Evolutionary conservation across 2,888 invertebrate species (phyloP), one percentile per base, ranked within the genome.

Genomic region (Subacronicta megacephala): DNA sequence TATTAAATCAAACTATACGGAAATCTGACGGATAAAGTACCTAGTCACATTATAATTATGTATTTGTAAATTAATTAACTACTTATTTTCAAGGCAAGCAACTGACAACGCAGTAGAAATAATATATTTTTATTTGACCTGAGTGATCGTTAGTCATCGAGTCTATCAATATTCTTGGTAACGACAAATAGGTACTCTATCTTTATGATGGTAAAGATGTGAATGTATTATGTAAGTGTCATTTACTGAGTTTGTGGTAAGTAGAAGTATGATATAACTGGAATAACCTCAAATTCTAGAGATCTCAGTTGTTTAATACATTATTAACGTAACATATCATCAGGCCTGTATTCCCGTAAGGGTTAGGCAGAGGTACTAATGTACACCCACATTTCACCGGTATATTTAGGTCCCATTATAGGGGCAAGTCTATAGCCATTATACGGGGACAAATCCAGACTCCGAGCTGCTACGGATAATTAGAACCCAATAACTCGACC

Each of bases 11-110:
- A 49, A 46, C n/a, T n/a, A 68, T 40, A 66, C 56, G 74, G 74
- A 77, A 77, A 77, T 60, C 57, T 56, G 41, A 57, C 43, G 61
- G 44, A 60, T 77, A 51, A 56, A 49, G 54, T 64, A 54, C 20
- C 37, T 38, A 46, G 49, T 47, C 41, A 63, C 41, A 41, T 62
- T 53, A 72, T 55, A 42, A 73, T 53, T 62, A 56, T 23, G 2
- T 54, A 37, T 52, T 51, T 60, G 18, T 59, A 50, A 40, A 38
- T 56, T 68, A 67, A 60, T 56, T 55, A 55, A 47, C 37, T 44
- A 67, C 45, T 43, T 53, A 47, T 46, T 49, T 50, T 56, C 72
- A 77, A 77, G 73, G 75, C 41, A 62, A 74, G 15, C 44, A 15
- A 55, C 46, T 46, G 55, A 42, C 57, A 59, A 40, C 42, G 29